A percentile compares a stretch with the other conserved stretches of the same genome.
Evolutionary conservation across 1,140 invertebrate genomes (phyloP).

Genomic region (Drosophila rhopaloa): DNA sequence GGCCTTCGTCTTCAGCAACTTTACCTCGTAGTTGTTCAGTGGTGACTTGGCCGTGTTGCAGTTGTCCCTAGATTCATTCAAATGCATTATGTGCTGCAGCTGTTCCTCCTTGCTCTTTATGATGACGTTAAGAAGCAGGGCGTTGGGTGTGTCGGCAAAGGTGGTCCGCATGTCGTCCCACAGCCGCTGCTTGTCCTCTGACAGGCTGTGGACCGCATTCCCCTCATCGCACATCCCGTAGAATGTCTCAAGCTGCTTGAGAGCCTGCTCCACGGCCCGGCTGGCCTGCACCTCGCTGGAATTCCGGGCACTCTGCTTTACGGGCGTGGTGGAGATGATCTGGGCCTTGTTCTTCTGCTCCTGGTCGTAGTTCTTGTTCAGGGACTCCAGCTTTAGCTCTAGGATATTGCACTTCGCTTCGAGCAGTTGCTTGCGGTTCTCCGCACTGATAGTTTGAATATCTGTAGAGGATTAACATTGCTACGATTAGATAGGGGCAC

Average conservation of each 20-base stretch:
- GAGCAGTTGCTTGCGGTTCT: conserved; percentile 53
- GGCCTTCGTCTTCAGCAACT: conserved; percentile 70
- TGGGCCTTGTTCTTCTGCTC: conserved; percentile 54
- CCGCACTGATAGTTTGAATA: conserved; percentile 62
- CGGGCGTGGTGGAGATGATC: conserved; percentile 67
- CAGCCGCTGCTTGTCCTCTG: conserved; percentile 55
- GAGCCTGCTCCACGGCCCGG: conserved; percentile 63
- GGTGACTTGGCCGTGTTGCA: conserved; percentile 32
- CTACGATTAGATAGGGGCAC: background rate
- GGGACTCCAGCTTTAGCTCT: conserved; percentile 54
- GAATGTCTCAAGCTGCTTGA: conserved; percentile 68
- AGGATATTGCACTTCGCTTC: conserved; percentile 56
- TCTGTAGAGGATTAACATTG: conserved; percentile 31
- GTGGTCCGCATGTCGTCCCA: conserved; percentile 70
- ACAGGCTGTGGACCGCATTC: conserved; percentile 27
- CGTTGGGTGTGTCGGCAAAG: conserved; percentile 69
- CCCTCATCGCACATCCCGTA: conserved; percentile 53
- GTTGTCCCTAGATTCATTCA: conserved; percentile 30
- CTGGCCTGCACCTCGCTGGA: conserved; percentile 61
- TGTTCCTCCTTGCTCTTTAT: conserved; percentile 75
- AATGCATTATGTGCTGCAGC: conserved; percentile 60
- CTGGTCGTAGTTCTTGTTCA: conserved; percentile 49
- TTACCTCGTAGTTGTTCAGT: conserved; percentile 60
- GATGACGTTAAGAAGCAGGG: conserved; percentile 66
- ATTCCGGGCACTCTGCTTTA: conserved; percentile 60